Evolutionary conservation across 92 coral and sea anemone species (phyloP).

Genomic region (Blastomussa wellsi): DNA sequence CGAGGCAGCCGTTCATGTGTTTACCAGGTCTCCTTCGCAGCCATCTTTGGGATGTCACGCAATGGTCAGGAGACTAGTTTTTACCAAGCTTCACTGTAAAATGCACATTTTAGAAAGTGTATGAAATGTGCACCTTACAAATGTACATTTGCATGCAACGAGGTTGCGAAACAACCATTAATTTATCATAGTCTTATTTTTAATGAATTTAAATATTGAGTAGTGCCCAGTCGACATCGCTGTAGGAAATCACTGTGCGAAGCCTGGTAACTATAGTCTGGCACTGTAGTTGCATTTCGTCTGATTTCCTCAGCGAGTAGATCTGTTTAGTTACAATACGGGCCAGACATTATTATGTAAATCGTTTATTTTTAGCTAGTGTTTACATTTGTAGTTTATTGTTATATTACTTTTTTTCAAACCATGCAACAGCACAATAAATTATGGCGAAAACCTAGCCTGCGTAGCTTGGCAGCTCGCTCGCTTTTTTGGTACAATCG

Average conservation of each 20-base stretch:
- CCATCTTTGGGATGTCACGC: too few species aligned
- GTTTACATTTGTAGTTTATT: conserved; percentile 19
- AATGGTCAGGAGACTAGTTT: too few species aligned
- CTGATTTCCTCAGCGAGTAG: conserved; percentile 1
- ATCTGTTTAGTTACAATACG: background rate
- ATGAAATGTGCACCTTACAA: background rate
- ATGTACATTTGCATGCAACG: background rate
- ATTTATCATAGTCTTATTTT: conserved; percentile 13
- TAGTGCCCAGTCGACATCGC: conserved; percentile 7
- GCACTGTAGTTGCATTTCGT: conserved; percentile 4
- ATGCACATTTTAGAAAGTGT: background rate
- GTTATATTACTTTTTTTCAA: background rate
- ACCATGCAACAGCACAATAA: background rate
- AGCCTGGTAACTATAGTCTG: conserved; percentile 23
- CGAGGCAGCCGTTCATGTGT: too few species aligned
- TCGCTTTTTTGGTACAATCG: too few species aligned
- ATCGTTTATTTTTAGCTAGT: conserved; percentile 12
- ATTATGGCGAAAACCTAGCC: background rate
- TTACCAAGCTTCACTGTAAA: background rate
- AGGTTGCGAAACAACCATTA: conserved; percentile 16
- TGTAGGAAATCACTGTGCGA: background rate
- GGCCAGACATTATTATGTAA: background rate
- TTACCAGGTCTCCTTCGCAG: too few species aligned
- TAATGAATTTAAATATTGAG: conserved; percentile 4
- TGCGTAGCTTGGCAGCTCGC: too few species aligned